Evolutionary conservation across 2,888 invertebrate species (phyloP).

Genomic region (Taenaris catops): DNA sequence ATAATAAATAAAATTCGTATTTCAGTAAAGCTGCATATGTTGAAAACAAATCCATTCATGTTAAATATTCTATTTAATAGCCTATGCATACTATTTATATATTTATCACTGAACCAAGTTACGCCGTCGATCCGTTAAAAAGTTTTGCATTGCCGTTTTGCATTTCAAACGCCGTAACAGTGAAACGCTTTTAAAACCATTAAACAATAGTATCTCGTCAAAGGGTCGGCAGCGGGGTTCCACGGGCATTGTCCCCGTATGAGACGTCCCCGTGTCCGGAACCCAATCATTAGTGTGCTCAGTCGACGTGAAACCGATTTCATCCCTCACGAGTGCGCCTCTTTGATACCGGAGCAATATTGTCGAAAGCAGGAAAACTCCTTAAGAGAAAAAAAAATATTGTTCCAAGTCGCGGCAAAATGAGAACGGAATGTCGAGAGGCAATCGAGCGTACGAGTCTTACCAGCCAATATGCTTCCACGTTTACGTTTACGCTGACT

Average conservation of each 20-base stretch:
- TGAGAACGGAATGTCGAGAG: constrained; percentile 64
- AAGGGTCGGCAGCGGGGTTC: constrained; percentile 45
- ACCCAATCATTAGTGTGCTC: constrained; percentile 78
- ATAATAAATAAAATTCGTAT: too few relatives aligned
- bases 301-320: constrained; percentile 76
- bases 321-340: constrained; percentile 59
- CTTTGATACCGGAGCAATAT: constrained; percentile 75
- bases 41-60: too few relatives aligned
- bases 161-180: constrained; percentile 26
- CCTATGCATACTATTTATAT: too few relatives aligned
- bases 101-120: background rate
- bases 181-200: constrained; percentile 66
- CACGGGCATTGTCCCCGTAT: constrained; percentile 29
- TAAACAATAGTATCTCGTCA: constrained; percentile 54
- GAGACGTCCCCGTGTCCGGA: constrained; percentile 55
- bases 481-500: constrained; percentile 62
- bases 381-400: constrained; percentile 65
- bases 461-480: constrained; percentile 57
- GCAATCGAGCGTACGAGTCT: constrained; percentile 66
- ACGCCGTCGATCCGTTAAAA: constrained; percentile 8
- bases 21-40: too few relatives aligned
- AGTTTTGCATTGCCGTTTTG: constrained; percentile 21
- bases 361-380: constrained; percentile 75
- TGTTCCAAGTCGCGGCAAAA: constrained; percentile 57
- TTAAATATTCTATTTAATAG: too few relatives aligned